Base-by-base conservation (phyloP, 2,888 invertebrate genomes). In the Muscina levida region DNA sequence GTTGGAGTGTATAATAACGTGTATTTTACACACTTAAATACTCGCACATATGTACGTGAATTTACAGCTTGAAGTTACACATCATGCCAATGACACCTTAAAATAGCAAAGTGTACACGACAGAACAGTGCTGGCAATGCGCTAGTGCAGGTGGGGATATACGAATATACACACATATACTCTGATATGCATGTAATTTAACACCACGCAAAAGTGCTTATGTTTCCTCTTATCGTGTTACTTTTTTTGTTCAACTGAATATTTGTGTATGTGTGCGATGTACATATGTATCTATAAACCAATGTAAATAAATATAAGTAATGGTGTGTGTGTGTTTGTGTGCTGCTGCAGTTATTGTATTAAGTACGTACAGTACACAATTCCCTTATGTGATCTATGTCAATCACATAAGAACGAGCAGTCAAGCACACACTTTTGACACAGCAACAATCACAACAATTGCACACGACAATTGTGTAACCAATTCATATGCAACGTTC, bases 61-160 rank as follows among this genome's bases (percentile, higher is more conserved):
- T 44, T 39, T 10, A 65, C 62, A n/a, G 68, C 46, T 72, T 22
- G 2, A 15, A 31, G 57, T 31, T 68, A 66, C 73, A 31, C 71
- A 70, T 73, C 77, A 77, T 71, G 80, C 73, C 77, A 80, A 77
- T 77, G 80, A 73, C 80, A 77, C 77, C 73, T 77, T 80, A 48
- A 62, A 75, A 72, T 70, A 70, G 31, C 56, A 72, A 46, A 39
- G 6, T 17, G 8, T 24, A 53, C 24, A 24, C 51, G 51, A 22
- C 13, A 22, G 8, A 17, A 65, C 42, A 74, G 73, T 72, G 53
- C 73, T n/a, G 76, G 8, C 59, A 71, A 24, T 24, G 51, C 44
- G 65, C 66, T 76, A 65, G 31, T 48, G 73, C 70, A 57, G 48
- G 39, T 66, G 73, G 66, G 73, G 66, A 17, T 57, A 22, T 8